Base-by-base conservation (phyloP, 2,113 vertebrate genomes). In the Xiphorhynchus elegans region DNA sequence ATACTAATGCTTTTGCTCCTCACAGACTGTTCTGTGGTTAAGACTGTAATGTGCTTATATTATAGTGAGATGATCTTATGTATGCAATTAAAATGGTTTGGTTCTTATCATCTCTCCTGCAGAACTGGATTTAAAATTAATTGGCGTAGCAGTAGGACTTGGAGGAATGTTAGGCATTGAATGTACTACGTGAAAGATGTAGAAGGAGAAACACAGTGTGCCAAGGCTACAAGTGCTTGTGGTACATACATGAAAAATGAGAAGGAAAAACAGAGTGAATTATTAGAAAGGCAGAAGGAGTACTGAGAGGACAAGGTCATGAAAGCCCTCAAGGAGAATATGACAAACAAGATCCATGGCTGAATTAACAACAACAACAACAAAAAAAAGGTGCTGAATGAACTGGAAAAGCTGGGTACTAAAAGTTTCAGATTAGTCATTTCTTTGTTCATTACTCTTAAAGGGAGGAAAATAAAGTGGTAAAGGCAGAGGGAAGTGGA, bases 311-410 rank as follows among this genome's bases (percentile, higher is more conserved):
- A 90, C 93, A 91, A 94, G 90, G 90, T 93, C 63, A 31, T 56
- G 55, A 85, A 83, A 86, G 75, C 46, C n/a, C 42, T 91, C 91
- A 96, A 89, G 84, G 75, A 76, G 84, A 86, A 74, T 59, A 16
- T 70, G n/a, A 85, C 60, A 64, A 87, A 63, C 17, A 17, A 66
- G 55, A 26, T 73, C 60, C 56, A 49, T 81, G 86, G 33, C 21
- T 47, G 40, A 77, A 86, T 66, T 63, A 10, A 35, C 63, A 89
- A 47, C 28, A 76, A 13, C 24, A 26, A 66, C 35, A 13, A 28
- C 8, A 7, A 33, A 11, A 26, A 10, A 44, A 37, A 17, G 6
- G 26, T 24, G 16, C 26, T 5, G 2, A 87, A 76, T 58, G 9
- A 77, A 74, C 55, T 88, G 63, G 63, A 91, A 93, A 93, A 77